These are phyloP conservation scores for Diuraphis noxia DNA, from an alignment of 1,140 invertebrate species.

Conservation along the genomic window DNA sequence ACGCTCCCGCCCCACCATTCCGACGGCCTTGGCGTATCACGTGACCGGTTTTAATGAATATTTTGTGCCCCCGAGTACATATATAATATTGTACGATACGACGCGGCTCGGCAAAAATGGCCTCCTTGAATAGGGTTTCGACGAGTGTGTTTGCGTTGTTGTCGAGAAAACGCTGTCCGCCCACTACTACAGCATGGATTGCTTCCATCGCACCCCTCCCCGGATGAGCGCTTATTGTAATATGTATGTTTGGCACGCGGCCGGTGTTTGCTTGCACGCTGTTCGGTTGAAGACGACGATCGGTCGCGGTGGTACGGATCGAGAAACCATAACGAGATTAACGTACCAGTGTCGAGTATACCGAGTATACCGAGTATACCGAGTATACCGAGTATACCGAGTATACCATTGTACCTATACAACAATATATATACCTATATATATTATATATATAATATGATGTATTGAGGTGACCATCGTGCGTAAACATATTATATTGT, in stretches of 20 bases:
- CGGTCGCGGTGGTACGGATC: not conserved
- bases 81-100: not conserved
- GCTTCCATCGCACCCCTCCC: not conserved
- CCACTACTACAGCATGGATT: not conserved
- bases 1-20: not conserved
- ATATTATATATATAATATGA: too few relatives aligned
- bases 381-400: too few relatives aligned
- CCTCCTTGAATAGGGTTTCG: not conserved
- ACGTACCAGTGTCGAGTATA: not conserved
- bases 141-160: slow-evolving; percentile 31
- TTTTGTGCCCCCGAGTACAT: slow-evolving; percentile 27
- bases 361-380: not conserved
- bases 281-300: not conserved
- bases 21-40: not conserved
- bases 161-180: not conserved
- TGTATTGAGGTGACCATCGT: too few relatives aligned
- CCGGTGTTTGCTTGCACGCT: not conserved
- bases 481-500: too few relatives aligned
- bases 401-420: not conserved
- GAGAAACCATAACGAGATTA: not conserved
- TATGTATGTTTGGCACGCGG: not conserved
- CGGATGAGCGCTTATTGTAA: not conserved
- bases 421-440: too few relatives aligned
- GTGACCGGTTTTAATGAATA: slow-evolving; percentile 51
- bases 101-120: not conserved